phyloP scores from a whole-genome alignment of 92 coral and sea anemone species.

The Bergia puertoricense region DNA sequence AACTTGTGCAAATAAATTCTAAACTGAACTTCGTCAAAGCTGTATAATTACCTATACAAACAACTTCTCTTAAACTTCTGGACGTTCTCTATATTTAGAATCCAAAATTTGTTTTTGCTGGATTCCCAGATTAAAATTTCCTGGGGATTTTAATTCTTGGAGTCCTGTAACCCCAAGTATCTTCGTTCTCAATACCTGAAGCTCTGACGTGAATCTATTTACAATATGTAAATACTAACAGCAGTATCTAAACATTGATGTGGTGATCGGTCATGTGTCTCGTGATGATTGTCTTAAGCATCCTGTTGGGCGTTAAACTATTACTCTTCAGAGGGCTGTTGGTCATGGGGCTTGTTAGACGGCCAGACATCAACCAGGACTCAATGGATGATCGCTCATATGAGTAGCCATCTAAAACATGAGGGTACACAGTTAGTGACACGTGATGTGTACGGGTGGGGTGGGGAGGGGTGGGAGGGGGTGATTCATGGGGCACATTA shows the following conservation, averaged over 20 bases:
- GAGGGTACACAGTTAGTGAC: neutral
- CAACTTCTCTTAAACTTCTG: neutral
- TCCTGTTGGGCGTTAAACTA: slow-evolving; percentile 86
- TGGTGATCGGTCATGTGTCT: slow-evolving; percentile 64
- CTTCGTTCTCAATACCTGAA: neutral
- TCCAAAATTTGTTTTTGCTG: neutral
- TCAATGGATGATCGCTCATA: slow-evolving; percentile 91
- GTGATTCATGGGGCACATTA: neutral
- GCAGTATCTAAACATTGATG: slow-evolving; percentile 26
- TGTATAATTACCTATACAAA: too few species aligned
- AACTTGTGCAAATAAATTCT: too few species aligned
- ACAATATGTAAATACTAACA: neutral
- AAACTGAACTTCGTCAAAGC: too few species aligned
- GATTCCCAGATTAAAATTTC: too few species aligned
- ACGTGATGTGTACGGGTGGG: neutral
- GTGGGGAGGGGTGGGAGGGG: neutral
- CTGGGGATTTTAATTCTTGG: neutral
- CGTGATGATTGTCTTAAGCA: slow-evolving; percentile 82
- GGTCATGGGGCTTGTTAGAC: slow-evolving; percentile 94
- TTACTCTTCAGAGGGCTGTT: slow-evolving; percentile 91
- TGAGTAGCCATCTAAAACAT: slow-evolving; percentile 86
- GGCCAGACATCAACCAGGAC: slow-evolving; percentile 91
- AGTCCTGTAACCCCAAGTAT: neutral
- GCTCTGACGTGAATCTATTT: neutral
- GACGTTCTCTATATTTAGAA: neutral